These are phyloP conservation scores for Loris lydekkerianus DNA, from an alignment of 2,797 vertebrate species.

Conservation along the genomic window DNA sequence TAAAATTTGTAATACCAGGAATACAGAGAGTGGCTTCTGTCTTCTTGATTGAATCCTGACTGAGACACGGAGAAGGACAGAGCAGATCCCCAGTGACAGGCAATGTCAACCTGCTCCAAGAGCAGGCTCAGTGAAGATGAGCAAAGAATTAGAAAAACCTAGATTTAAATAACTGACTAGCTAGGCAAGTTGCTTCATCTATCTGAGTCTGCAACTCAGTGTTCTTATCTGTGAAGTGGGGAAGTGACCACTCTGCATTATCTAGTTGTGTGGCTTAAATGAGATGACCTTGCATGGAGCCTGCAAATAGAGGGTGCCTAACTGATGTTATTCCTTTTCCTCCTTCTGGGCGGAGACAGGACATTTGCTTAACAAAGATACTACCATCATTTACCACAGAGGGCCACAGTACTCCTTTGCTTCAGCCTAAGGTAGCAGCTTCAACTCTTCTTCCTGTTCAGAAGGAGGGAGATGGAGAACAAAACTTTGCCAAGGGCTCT, in stretches of 20 bases:
- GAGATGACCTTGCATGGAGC: background rate
- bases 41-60: background rate
- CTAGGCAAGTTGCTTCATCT: background rate
- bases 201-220: background rate
- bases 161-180: background rate
- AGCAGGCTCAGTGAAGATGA: background rate
- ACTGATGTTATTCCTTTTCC: background rate
- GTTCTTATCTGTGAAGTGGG: background rate
- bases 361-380: background rate
- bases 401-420: background rate
- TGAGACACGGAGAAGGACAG: background rate
- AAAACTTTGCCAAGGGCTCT: background rate
- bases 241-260: rapidly evolving
- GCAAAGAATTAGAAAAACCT: background rate
- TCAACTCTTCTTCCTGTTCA: background rate
- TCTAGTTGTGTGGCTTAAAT: background rate
- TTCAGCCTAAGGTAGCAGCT: background rate
- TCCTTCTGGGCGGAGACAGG: background rate
- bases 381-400: background rate
- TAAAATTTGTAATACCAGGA: background rate
- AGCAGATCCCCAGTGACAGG: background rate
- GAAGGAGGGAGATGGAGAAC: background rate
- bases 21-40: background rate
- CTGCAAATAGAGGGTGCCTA: background rate
- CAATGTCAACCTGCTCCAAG: background rate